Evolutionary conservation across 1,140 invertebrate genomes (phyloP), one percentile per base, ranked within the genome.

Genomic region (Drosophila suzukii): DNA sequence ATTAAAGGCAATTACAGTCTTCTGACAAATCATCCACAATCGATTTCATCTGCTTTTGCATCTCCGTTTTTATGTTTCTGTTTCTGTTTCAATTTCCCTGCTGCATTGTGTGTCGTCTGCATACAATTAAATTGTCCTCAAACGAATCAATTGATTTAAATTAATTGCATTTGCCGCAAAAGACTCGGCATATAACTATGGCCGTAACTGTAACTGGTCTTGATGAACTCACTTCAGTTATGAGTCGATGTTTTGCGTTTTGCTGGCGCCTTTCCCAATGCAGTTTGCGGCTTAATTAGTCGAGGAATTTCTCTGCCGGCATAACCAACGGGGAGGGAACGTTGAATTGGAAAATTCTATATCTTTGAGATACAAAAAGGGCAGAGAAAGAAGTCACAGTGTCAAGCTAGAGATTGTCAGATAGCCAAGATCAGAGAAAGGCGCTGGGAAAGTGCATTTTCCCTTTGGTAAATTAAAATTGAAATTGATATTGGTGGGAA

Each of bases 41-140:
- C 84, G 84, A 89, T 89, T 89, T 76, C 39, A 58, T 47, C 74
- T 63, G 55, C 61, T 20, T 55, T 53, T 65, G 46, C 58, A 63
- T 61, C 36, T 81, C 11, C 41, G 39, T 50, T 15, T 34, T 49
- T 17, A 11, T 11, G 24, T 30, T 51, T 34, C 27, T 50, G 27
- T 44, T 46, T 46, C 10, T 24, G 44, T 46, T 46, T 44, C 15
- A 44, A 44, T 17, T 55, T 49, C n/a, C 34, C 46, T 43, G 57
- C 39, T 46, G 74, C 78, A 58, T 59, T 78, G 43, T 61, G 60
- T 63, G n/a, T 43, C 17, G 77, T 84, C 80, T 84, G 84, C 84
- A 89, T 89, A 89, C 86, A 89, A 91, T 91, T 91, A 91, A 91
- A 91, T 91, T 91, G 89, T 91, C 89, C 89, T 91, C 89, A 91